phyloP scores from a whole-genome alignment of 2,888 invertebrate genomes.

The Noctuana brunneofusca region DNA sequence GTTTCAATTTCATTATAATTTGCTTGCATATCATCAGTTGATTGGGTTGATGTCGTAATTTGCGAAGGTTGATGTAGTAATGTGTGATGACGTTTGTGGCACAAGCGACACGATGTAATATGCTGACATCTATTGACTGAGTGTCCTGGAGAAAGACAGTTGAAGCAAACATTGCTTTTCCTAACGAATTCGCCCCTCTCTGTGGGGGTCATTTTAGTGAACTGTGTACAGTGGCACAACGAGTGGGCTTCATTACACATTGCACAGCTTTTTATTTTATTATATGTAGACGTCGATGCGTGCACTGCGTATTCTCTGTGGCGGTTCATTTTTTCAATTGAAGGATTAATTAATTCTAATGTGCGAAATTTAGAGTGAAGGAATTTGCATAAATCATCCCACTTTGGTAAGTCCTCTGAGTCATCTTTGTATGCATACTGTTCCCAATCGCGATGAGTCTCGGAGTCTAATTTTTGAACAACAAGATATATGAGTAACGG shows the following conservation, averaged over 20 bases:
- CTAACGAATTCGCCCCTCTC: slow-evolving; percentile 29
- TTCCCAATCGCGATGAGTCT: slow-evolving; percentile 42
- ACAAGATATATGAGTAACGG: slow-evolving; percentile 38
- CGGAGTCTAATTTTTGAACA: slow-evolving; percentile 41
- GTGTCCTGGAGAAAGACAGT: slow-evolving; percentile 34
- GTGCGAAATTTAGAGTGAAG: slow-evolving; percentile 38
- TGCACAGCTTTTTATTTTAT: slow-evolving; percentile 26
- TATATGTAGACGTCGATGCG: slow-evolving; percentile 20
- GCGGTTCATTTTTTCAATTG: neutral
- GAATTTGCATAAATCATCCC: slow-evolving; percentile 32
- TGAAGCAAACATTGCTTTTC: slow-evolving; percentile 32
- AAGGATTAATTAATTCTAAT: slow-evolving; percentile 31
- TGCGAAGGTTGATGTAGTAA: neutral
- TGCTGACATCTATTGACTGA: slow-evolving; percentile 22
- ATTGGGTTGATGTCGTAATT: neutral
- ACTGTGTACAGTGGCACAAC: slow-evolving; percentile 36
- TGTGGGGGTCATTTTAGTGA: slow-evolving; percentile 22
- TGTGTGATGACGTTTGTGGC: slow-evolving; percentile 9
- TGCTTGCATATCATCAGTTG: neutral
- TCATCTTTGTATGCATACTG: slow-evolving; percentile 30
- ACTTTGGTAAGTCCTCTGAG: slow-evolving; percentile 33
- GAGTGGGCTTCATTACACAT: slow-evolving; percentile 33
- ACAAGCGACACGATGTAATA: slow-evolving; percentile 18
- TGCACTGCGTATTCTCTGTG: slow-evolving; percentile 8
- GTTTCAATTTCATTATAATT: neutral